phyloP scores from a whole-genome alignment of 2,888 invertebrate species.

The Eulithis testata region DNA sequence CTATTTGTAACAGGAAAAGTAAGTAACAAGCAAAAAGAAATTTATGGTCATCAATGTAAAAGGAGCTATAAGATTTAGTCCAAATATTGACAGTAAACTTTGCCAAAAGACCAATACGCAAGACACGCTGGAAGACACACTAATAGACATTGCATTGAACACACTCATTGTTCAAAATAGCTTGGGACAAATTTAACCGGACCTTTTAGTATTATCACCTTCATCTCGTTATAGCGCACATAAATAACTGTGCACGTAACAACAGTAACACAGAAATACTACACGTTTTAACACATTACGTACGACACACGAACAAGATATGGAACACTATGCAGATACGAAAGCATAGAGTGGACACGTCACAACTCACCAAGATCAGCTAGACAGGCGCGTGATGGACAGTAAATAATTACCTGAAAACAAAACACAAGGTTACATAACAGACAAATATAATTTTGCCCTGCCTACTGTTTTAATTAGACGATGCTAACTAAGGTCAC shows the following conservation, averaged over 20 bases:
- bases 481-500: constrained; percentile 73
- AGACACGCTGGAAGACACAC: constrained; percentile 28
- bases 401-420: constrained; percentile 72
- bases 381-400: constrained; percentile 41
- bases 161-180: constrained; percentile 70
- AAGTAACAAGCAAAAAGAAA: background rate
- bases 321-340: constrained; percentile 49
- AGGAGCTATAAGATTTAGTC: constrained; percentile 2
- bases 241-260: constrained; percentile 69
- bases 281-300: constrained; percentile 63
- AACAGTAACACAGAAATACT: constrained; percentile 62
- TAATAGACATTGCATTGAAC: constrained; percentile 68
- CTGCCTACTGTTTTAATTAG: constrained; percentile 70
- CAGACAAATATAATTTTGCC: constrained; percentile 51
- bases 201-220: constrained; percentile 75
- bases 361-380: constrained; percentile 38
- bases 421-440: constrained; percentile 59
- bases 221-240: constrained; percentile 73
- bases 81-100: constrained; percentile 12
- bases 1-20: background rate
- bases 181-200: constrained; percentile 72
- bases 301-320: constrained; percentile 59
- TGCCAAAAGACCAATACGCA: constrained; percentile 24
- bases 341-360: constrained; percentile 31
- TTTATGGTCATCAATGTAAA: background rate